Evolutionary conservation across 2,113 vertebrate species (phyloP).

Genomic region (Aplodontia rufa): DNA sequence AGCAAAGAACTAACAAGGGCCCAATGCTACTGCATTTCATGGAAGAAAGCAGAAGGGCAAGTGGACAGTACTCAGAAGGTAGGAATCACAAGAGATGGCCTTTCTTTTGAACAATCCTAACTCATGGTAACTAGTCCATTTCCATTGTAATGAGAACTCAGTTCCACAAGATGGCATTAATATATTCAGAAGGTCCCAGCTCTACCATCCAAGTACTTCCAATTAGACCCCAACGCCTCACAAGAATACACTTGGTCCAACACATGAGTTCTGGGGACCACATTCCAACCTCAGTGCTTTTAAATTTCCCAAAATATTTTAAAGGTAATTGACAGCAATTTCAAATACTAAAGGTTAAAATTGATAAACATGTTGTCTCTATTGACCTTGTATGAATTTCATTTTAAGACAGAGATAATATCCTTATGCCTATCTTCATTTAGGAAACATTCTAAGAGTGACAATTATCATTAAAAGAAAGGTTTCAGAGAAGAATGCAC

Average conservation of each 20-base stretch:
- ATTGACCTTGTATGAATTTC: not conserved
- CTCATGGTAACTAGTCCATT: not conserved
- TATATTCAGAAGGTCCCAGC: not conserved
- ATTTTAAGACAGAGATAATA: not conserved
- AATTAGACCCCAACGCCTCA: not conserved
- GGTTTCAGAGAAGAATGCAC: not conserved
- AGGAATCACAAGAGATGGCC: not conserved
- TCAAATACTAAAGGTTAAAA: not conserved
- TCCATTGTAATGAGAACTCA: not conserved
- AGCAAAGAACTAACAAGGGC: not conserved
- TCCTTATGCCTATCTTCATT: not conserved
- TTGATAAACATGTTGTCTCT: not conserved
- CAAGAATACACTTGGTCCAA: too few relatives aligned
- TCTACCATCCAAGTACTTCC: not conserved
- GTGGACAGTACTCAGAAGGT: not conserved
- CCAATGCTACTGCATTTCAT: not conserved
- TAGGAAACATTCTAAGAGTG: not conserved
- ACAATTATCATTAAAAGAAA: constrained; percentile 38
- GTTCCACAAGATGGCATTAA: not conserved
- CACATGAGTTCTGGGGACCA: not conserved
- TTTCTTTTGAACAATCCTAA: not conserved
- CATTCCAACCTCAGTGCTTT: not conserved
- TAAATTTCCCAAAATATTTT: not conserved
- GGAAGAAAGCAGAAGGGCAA: not conserved
- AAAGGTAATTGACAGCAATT: not conserved